These are phyloP conservation scores for Pentalonia nigronervosa DNA, from an alignment of 1,140 invertebrate species.

Conservation along the genomic window DNA sequence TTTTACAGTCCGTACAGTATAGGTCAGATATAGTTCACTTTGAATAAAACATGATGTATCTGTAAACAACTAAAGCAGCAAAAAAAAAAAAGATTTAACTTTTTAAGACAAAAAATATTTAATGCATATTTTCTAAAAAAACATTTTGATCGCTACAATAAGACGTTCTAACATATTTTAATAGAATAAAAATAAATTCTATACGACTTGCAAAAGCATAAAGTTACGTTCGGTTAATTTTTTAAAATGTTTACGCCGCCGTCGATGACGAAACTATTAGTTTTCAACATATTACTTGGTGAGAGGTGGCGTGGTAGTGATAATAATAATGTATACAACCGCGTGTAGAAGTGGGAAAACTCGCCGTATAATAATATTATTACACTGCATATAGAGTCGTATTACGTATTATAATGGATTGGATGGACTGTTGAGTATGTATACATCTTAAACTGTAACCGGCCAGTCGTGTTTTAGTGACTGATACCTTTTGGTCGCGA, in stretches of 20 bases:
- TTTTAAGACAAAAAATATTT: no score
- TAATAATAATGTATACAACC: neutral
- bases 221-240: neutral
- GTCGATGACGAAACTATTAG: neutral
- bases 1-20: no score
- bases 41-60: no score
- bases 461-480: slow-evolving; percentile 38
- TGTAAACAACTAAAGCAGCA: no score
- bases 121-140: no score
- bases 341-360: slow-evolving; percentile 36
- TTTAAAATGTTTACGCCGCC: neutral
- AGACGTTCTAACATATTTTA: no score
- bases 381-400: neutral
- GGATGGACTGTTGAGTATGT: neutral
- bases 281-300: neutral
- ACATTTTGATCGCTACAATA: no score
- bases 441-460: neutral
- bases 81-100: no score
- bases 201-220: neutral
- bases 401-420: neutral
- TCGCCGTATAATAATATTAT: neutral
- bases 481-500: slow-evolving; percentile 14
- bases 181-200: no score
- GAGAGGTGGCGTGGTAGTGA: neutral
- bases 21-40: no score